Evolutionary conservation across 2,113 vertebrate genomes (phyloP).

Genomic region (Nycticebus coucang): DNA sequence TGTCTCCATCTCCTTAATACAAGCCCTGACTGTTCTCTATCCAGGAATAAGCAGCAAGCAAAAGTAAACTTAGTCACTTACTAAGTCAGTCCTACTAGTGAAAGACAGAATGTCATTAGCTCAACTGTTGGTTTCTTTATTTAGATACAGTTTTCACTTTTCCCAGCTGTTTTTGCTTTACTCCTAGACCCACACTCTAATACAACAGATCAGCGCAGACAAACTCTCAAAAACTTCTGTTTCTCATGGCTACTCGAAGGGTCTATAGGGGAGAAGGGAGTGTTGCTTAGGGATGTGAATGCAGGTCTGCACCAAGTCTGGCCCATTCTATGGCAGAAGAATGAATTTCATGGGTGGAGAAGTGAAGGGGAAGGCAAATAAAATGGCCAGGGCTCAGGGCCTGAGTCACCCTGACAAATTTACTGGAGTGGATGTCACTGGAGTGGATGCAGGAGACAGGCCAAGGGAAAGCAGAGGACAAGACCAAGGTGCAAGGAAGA

Average conservation of each 20-base stretch:
- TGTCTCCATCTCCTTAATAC: neutral
- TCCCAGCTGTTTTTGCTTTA: neutral
- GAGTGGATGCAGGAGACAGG: neutral
- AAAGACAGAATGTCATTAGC: neutral
- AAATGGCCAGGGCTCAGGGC: neutral
- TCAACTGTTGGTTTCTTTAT: neutral
- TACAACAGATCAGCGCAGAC: neutral
- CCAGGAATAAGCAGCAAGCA: neutral
- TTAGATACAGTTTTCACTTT: neutral
- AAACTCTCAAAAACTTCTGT: neutral
- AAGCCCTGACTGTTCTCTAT: neutral
- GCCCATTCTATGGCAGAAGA: neutral
- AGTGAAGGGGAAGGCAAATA: neutral
- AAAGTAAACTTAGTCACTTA: neutral
- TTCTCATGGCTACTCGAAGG: neutral
- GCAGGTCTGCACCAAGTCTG: neutral
- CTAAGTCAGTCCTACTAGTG: neutral
- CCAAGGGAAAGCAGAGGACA: neutral
- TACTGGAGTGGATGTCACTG: neutral
- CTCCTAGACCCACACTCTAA: neutral
- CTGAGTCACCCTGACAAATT: constrained; percentile 41
- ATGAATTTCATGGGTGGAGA: neutral
- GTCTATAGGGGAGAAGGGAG: neutral
- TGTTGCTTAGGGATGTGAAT: neutral
- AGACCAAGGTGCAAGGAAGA: neutral